phyloP scores from a whole-genome alignment of 2,888 invertebrate genomes.

The Amphipoea lucens region DNA sequence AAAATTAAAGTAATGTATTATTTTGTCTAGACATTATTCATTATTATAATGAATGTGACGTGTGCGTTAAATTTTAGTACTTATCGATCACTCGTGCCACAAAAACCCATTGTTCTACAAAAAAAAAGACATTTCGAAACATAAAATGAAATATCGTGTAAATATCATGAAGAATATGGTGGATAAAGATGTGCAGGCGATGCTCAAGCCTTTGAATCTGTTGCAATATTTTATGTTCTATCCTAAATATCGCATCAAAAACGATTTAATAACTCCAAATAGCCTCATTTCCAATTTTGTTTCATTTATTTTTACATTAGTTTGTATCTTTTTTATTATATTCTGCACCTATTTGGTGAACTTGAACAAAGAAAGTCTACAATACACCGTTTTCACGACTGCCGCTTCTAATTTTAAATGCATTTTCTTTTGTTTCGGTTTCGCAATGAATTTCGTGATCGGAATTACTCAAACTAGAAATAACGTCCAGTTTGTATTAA shows the following conservation, averaged over 20 bases:
- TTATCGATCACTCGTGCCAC: no score
- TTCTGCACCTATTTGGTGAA: background rate
- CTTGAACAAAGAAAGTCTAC: background rate
- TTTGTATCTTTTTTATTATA: background rate
- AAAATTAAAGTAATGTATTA: background rate
- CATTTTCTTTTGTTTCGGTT: background rate
- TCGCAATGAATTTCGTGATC: background rate
- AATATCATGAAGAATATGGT: background rate
- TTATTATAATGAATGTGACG: background rate
- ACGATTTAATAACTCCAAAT: conserved; percentile 30
- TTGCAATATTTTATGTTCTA: conserved; percentile 35
- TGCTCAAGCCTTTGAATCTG: conserved; percentile 46
- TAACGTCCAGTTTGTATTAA: background rate
- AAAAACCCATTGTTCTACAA: no score
- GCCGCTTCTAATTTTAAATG: background rate
- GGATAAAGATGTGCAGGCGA: conserved; percentile 39
- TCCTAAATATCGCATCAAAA: conserved; percentile 43
- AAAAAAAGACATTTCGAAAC: background rate
- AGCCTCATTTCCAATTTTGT: background rate
- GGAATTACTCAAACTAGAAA: background rate
- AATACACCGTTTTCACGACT: background rate
- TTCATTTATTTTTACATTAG: conserved; percentile 21
- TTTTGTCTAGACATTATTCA: background rate
- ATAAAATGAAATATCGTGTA: background rate
- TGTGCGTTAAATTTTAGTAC: background rate